Conservation (phyloP, 2,113 vertebrate species). For the Notiomystis cincta region DNA sequence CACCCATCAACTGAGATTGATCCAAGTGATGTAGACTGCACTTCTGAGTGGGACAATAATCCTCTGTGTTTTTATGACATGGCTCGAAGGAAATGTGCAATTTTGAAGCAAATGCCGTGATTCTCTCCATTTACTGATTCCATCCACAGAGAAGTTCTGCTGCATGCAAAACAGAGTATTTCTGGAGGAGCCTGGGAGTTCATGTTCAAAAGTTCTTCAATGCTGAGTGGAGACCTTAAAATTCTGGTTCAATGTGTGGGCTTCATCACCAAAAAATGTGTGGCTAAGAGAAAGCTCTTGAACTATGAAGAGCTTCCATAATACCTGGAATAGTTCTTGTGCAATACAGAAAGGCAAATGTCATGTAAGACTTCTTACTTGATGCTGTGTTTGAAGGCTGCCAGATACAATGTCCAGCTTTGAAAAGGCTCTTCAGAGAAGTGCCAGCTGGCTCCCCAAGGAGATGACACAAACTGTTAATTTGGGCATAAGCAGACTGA, state of each 20-base stretch:
- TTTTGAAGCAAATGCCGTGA: background rate
- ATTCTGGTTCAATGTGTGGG: background rate
- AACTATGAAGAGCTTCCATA: background rate
- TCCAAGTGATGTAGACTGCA: background rate
- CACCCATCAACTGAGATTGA: background rate
- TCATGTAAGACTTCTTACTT: background rate
- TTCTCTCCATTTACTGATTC: background rate
- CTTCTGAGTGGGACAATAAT: background rate
- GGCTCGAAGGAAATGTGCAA: background rate
- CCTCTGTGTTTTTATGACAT: background rate
- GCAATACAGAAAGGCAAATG: background rate
- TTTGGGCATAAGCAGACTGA: background rate
- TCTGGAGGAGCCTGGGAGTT: background rate
- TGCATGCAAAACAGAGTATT: background rate
- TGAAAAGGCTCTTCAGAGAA: background rate
- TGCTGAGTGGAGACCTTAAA: background rate
- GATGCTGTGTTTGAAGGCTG: background rate
- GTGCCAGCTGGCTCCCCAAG: background rate
- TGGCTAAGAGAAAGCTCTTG: background rate
- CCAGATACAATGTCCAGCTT: background rate
- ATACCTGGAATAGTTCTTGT: background rate
- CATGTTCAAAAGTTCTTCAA: background rate
- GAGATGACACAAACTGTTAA: background rate
- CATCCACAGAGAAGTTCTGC: background rate
- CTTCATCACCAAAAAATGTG: background rate